phyloP scores from a whole-genome alignment of 1,140 invertebrate genomes.

The Nasonia vitripennis region DNA sequence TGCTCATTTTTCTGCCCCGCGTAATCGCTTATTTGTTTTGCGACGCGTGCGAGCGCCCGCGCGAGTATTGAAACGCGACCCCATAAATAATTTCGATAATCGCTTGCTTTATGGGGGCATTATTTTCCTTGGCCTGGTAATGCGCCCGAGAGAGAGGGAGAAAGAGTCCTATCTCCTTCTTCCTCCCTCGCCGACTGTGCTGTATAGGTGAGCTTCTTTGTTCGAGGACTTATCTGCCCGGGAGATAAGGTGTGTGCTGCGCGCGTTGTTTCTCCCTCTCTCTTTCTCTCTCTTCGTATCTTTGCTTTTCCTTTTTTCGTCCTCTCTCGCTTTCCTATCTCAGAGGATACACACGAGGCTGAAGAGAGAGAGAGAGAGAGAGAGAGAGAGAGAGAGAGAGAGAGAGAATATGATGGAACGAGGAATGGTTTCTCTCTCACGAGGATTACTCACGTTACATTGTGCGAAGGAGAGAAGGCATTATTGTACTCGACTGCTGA shows the following conservation, averaged over 20 bases:
- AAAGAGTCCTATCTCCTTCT: neutral
- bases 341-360: neutral
- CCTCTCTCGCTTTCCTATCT: neutral
- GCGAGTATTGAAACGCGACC: conserved; percentile 11
- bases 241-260: conserved; percentile 24
- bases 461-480: neutral
- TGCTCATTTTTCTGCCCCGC: neutral
- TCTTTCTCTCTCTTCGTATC: neutral
- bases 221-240: conserved; percentile 14
- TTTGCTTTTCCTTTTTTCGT: neutral
- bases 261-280: neutral
- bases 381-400: neutral
- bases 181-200: neutral
- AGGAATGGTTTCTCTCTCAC: conserved; percentile 9
- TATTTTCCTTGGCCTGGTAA: conserved; percentile 17
- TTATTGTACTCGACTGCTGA: neutral
- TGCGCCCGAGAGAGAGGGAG: neutral
- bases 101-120: conserved; percentile 21
- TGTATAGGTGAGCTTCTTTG: conserved; percentile 30
- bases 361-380: neutral
- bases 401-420: neutral
- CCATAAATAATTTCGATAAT: conserved; percentile 50
- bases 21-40: neutral
- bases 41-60: neutral
- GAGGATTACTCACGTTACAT: conserved; percentile 48